These are phyloP conservation scores for Hartigia nigra DNA, from an alignment of 2,888 invertebrate species.

Conservation along the genomic window DNA sequence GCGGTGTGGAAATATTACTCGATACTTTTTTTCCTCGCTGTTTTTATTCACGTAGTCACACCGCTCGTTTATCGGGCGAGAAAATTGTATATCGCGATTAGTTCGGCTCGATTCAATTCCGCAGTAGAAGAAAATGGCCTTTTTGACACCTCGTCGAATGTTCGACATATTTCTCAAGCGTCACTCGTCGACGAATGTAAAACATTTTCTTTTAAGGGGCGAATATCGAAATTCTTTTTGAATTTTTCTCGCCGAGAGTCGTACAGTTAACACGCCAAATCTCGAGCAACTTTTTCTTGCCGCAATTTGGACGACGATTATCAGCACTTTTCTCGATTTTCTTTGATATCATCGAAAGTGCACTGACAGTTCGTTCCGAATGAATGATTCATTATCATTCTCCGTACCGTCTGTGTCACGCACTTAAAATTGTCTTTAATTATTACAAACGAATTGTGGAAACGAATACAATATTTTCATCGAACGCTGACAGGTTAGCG, in stretches of 20 bases:
- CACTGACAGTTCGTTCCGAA: background rate
- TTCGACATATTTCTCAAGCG: background rate
- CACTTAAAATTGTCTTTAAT: background rate
- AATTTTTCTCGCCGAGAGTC: background rate
- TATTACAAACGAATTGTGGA: background rate
- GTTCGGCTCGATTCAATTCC: background rate
- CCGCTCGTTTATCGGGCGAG: background rate
- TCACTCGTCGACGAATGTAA: background rate
- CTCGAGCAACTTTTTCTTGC: background rate
- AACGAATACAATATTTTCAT: background rate
- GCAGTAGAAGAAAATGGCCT: background rate
- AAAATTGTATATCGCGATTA: background rate
- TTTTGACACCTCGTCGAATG: background rate
- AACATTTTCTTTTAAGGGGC: background rate
- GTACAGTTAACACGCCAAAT: background rate
- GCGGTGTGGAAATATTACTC: background rate
- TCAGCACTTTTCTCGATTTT: background rate
- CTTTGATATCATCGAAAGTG: background rate
- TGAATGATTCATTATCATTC: background rate
- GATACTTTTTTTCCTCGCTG: background rate
- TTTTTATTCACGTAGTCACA: background rate
- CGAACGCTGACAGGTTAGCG: background rate
- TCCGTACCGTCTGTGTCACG: background rate
- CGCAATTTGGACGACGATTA: background rate
- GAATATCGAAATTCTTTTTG: background rate